phyloP scores from a whole-genome alignment of 2,797 vertebrate species.

The Enteromius thamalakanensis region DNA sequence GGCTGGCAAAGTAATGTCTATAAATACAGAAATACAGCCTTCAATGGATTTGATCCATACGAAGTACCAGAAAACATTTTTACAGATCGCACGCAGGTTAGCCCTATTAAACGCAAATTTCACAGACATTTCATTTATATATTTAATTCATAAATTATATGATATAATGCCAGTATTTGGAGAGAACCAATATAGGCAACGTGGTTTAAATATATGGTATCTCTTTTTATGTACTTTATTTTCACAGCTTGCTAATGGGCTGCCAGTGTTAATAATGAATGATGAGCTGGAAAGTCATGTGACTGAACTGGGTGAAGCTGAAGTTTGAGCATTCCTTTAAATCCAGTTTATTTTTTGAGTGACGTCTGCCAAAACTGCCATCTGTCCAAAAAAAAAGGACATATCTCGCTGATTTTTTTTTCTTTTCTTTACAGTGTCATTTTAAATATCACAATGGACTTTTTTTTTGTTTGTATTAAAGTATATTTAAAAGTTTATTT shows the following conservation, averaged over 20 bases:
- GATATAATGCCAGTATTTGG: background rate
- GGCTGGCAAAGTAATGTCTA: background rate
- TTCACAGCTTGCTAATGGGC: background rate
- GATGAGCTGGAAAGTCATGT: background rate
- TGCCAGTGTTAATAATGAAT: background rate
- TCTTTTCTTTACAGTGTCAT: background rate
- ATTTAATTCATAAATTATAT: background rate
- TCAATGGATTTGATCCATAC: background rate
- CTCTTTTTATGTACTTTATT: background rate
- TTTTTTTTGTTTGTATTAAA: constrained; percentile 28
- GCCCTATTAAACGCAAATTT: background rate
- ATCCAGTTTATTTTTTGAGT: background rate
- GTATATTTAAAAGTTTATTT: constrained; percentile 28
- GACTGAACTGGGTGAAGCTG: background rate
- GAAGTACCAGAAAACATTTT: background rate
- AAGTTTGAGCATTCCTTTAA: constrained; percentile 10
- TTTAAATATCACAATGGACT: background rate
- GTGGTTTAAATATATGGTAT: background rate
- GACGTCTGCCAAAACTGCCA: background rate
- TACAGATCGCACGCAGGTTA: background rate
- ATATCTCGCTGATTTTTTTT: background rate
- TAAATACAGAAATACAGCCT: background rate
- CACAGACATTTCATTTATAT: background rate
- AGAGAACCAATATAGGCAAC: background rate
- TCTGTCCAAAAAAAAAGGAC: background rate